Evolutionary conservation across 2,113 vertebrate genomes (phyloP).

Genomic region (Ailurus styani): DNA sequence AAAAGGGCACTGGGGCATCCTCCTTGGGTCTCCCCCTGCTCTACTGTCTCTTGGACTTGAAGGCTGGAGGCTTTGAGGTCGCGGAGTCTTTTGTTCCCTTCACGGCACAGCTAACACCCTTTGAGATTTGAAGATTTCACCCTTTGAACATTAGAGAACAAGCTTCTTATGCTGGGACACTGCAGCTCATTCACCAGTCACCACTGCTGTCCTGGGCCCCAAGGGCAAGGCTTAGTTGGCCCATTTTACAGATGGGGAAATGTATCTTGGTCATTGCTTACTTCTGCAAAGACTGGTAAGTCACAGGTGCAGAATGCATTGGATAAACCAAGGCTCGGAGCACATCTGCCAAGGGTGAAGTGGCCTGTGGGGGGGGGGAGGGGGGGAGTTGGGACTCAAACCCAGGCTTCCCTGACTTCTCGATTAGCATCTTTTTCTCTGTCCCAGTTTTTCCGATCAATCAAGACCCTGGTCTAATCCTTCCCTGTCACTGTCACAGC

Average conservation of each 20-base stretch:
- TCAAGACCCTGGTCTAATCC: background rate
- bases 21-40: background rate
- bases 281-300: background rate
- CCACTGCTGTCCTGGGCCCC: background rate
- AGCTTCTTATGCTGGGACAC: background rate
- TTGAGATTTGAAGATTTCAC: background rate
- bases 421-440: background rate
- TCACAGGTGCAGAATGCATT: background rate
- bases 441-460: background rate
- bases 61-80: background rate
- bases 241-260: background rate
- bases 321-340: background rate
- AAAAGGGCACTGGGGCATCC: rapidly evolving
- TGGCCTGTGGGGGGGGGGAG: background rate
- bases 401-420: background rate
- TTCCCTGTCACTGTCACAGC: background rate
- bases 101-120: background rate
- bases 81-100: background rate
- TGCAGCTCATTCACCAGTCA: background rate
- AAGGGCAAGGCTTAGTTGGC: background rate
- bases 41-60: background rate
- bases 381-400: background rate
- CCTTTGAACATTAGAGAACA: background rate
- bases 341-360: background rate
- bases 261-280: background rate